phyloP scores from a whole-genome alignment of 2,888 invertebrate genomes.

The Ectemnius lituratus region DNA sequence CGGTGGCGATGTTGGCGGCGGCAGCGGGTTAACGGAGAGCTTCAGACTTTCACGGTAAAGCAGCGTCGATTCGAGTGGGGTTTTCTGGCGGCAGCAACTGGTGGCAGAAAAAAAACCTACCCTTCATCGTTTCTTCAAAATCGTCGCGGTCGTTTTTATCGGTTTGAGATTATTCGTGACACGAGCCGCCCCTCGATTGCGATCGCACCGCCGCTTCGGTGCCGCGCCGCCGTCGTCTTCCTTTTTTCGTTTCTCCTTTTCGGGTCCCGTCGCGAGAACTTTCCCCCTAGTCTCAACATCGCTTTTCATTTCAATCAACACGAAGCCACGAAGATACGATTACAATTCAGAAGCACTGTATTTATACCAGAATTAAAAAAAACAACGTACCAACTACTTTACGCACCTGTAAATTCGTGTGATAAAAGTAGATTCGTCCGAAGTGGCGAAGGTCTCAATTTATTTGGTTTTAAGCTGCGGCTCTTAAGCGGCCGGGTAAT shows the following conservation, averaged over 20 bases:
- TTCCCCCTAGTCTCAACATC: background rate
- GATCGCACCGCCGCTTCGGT: background rate
- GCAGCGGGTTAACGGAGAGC: constrained; percentile 43
- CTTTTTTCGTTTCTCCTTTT: background rate
- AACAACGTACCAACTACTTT: too few relatives aligned
- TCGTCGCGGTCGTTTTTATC: constrained; percentile 50
- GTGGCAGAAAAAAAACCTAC: constrained; percentile 56
- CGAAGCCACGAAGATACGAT: too few relatives aligned
- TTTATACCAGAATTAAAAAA: too few relatives aligned
- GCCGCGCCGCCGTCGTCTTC: background rate
- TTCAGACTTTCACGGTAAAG: constrained; percentile 64
- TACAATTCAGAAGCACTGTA: too few relatives aligned
- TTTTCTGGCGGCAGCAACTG: constrained; percentile 62
- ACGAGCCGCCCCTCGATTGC: constrained; percentile 7
- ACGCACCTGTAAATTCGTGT: too few relatives aligned
- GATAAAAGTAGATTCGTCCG: too few relatives aligned
- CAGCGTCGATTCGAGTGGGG: constrained; percentile 57
- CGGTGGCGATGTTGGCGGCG: too few relatives aligned
- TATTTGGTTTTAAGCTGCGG: background rate
- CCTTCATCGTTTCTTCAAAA: constrained; percentile 54
- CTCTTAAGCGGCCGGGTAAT: constrained; percentile 22
- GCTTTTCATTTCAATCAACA: too few relatives aligned
- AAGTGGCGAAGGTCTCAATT: too few relatives aligned
- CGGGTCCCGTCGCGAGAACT: background rate
- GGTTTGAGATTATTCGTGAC: constrained; percentile 49